Conservation (phyloP, 2,888 invertebrate genomes). For the Macrosoma leucophasiata region DNA sequence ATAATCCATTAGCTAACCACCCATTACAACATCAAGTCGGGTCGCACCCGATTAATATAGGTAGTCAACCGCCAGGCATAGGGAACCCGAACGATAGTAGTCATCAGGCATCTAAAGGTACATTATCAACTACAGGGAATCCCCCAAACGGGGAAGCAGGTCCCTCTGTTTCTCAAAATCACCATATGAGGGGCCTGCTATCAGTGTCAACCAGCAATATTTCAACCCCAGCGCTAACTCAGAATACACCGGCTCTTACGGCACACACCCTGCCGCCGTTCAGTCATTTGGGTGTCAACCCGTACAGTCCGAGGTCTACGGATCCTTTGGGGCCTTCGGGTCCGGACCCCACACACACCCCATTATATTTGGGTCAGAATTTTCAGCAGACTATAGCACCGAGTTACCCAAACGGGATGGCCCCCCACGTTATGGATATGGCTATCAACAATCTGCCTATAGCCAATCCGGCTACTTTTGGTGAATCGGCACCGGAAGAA, state of each 20-base stretch:
- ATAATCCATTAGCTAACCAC: conserved; percentile 74
- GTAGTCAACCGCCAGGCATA: conserved; percentile 72
- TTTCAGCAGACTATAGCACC: conserved; percentile 77
- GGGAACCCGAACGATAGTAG: conserved; percentile 60
- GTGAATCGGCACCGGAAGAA: conserved; percentile 76
- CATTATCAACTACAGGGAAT: conserved; percentile 79
- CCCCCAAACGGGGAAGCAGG: conserved; percentile 98
- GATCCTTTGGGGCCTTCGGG: conserved; percentile 76
- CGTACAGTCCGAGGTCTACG: conserved; percentile 76
- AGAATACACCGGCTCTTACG: conserved; percentile 73
- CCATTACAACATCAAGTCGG: conserved; percentile 73
- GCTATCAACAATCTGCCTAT: conserved; percentile 80
- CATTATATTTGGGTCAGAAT: conserved; percentile 77
- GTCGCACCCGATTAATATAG: conserved; percentile 75
- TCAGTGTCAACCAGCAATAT: conserved; percentile 83
- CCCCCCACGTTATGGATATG: conserved; percentile 89
- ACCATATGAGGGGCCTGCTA: conserved; percentile 94
- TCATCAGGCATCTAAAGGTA: conserved; percentile 58
- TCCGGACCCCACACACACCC: conserved; percentile 76
- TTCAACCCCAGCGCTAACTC: conserved; percentile 74
- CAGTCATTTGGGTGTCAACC: conserved; percentile 76
- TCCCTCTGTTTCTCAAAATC: conserved; percentile 91
- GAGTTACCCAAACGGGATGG: conserved; percentile 89
- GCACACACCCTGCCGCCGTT: conserved; percentile 75
- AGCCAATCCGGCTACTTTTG: conserved; percentile 89